Base-by-base conservation (phyloP, 2,888 invertebrate genomes). In the Mesoligia furuncula region DNA sequence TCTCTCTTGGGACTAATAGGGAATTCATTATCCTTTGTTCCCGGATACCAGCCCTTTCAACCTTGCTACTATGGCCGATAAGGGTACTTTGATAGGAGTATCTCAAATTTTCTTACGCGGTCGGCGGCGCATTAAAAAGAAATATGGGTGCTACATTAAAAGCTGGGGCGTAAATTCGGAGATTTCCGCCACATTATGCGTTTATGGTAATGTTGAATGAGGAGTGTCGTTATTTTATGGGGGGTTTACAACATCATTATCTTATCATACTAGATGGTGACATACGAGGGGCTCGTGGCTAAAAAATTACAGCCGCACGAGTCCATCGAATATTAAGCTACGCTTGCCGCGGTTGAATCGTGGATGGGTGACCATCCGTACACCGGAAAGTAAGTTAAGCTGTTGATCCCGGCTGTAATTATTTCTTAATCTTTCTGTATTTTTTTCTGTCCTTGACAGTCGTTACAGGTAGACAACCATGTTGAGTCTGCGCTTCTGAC, bases 1-100 rank as follows among this genome's bases (percentile, higher is more conserved):
- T 77, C 83, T 76, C 88, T 86, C 89, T 76, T 62, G 85, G 84
- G 91, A 68, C 85, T 89, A 88, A 90, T 90, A 89, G 86, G 78
- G 90, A 91, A 91, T 91, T 91, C 91, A 91, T 91, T 91, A 91
- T 86, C 90, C 90, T 87, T 90, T 90, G 89, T 90, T 86, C 15
- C 36, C 48, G n/a, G 45, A 36, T 15, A 31, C 51, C 85, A 82
- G 80, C 83, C 85, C 85, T 87, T 88, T 85, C 83, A 85, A 79
- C 76, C 66, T 81, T 69, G 57, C 75, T 72, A 73, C 72, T 31
- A 59, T 20, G 42, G 67, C 72, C 78, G 88, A 88, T 87, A 88
- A 88, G 78, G 65, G 77, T n/a, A 57, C 54, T 79, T 79, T 75
- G 82, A 88, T 88, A 87, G 77, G 68, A 73, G 64, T 57, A 78